A percentile compares a stretch with the other conserved stretches of the same genome.
Evolutionary conservation across 2,797 vertebrate species (phyloP).

Genomic region (Spea hammondii): DNA sequence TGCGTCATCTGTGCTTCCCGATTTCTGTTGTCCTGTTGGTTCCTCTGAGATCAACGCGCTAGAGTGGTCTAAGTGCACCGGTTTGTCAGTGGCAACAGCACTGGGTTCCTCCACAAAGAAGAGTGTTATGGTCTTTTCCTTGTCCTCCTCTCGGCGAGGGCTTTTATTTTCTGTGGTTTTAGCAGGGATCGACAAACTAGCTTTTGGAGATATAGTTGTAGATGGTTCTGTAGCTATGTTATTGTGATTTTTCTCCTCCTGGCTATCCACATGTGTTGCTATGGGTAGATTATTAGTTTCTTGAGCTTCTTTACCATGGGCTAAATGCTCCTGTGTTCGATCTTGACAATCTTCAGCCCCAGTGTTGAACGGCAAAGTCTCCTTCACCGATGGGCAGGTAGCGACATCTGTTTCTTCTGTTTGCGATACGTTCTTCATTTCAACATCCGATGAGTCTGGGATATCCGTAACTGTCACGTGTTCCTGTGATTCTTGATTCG

Average conservation of each 20-base stretch:
- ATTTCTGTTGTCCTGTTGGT: background rate
- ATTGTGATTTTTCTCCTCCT: background rate
- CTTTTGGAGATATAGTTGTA: background rate
- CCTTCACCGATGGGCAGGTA: background rate
- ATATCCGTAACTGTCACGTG: background rate
- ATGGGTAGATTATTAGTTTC: background rate
- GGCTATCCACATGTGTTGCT: background rate
- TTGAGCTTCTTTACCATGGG: background rate
- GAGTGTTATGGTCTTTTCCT: background rate
- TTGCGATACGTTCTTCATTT: slow-evolving; percentile 14
- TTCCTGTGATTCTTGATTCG: background rate
- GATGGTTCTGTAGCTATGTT: background rate
- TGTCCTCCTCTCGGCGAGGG: slow-evolving; percentile 4
- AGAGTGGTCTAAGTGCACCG: background rate
- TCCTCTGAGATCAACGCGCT: background rate
- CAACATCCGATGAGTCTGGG: background rate
- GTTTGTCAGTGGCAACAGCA: background rate
- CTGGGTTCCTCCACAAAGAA: background rate
- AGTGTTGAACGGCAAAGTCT: background rate
- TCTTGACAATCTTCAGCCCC: background rate
- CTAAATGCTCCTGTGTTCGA: background rate
- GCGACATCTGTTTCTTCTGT: background rate
- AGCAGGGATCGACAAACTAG: background rate
- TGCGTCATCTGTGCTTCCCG: background rate
- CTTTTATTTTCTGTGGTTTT: background rate